Evolutionary conservation across 2,888 invertebrate species (phyloP), one percentile per base, ranked within the genome.

Genomic region (Pollenia labialis): DNA sequence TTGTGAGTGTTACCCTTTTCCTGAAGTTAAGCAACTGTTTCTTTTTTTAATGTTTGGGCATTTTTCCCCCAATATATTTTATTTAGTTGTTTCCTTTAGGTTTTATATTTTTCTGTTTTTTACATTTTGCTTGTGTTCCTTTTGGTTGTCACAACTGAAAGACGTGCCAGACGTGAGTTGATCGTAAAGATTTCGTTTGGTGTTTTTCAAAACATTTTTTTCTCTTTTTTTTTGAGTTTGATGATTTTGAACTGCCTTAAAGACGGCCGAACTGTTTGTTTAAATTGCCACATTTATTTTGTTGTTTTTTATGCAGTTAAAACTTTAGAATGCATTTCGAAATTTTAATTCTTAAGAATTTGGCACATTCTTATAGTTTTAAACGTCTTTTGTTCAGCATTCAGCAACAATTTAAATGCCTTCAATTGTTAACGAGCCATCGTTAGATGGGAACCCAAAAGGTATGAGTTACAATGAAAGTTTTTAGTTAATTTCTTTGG

Each of bases 141-240:
- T 84, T 74, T 79, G 68, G 75, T 72, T 87, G 85, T 82, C 85
- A 85, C 81, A 68, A 42, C 79, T 85, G 71, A 75, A 77, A 79
- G 87, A 85, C 85, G 79, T 82, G 85, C 82, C 72, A 85, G 87
- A 88, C 88, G 88, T 88, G 88, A 88, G 87, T 84, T 88, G 88
- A 88, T 88, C 87, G 85, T 82, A 85, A 81, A 88, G 88, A 88
- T 88, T 87, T 87, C 81, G 76, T 74, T 81, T 16, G 16, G 11
- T 77, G 64, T 79, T 79, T 58, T 60, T 86, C 14, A n/a, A 50
- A 58, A 6, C 14, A 10, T 40, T 81, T 23, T 44, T 44, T 50
- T 11, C 11, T 18, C 40, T 8, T 4, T 12, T 52, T 69, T 46
- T 46, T 60, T 40, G 52, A 72, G n/a, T 66, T 75, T 54, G 72